Conservation (phyloP, 2,888 invertebrate species). For the Pseudanteris insignis region DNA sequence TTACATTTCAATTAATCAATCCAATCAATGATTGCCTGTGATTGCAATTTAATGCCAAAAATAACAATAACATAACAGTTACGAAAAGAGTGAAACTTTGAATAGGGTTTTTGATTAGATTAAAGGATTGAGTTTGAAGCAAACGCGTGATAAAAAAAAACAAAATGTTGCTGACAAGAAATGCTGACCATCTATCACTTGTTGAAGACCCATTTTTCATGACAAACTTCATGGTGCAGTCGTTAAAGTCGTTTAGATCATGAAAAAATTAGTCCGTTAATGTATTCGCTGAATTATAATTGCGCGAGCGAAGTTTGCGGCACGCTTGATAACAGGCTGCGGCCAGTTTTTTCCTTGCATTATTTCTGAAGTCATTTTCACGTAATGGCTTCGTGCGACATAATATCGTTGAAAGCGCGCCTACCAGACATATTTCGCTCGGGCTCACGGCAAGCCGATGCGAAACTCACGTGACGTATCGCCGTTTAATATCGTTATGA, state of each 20-base stretch:
- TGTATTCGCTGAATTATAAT: slow-evolving; percentile 17
- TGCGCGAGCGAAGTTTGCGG: slow-evolving; percentile 28
- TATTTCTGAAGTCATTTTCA: slow-evolving; percentile 45
- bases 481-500: slow-evolving; percentile 46
- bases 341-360: slow-evolving; percentile 22
- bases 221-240: not conserved
- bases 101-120: too few relatives aligned
- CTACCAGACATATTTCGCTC: slow-evolving; percentile 42
- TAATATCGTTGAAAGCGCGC: slow-evolving; percentile 46
- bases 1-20: too few relatives aligned
- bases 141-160: too few relatives aligned
- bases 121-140: too few relatives aligned
- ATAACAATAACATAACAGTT: too few relatives aligned
- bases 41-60: too few relatives aligned
- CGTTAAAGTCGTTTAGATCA: not conserved
- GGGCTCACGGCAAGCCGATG: slow-evolving; percentile 45
- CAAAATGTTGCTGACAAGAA: too few relatives aligned
- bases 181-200: too few relatives aligned
- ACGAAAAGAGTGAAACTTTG: too few relatives aligned
- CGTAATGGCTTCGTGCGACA: slow-evolving; percentile 42
- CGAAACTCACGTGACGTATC: slow-evolving; percentile 51
- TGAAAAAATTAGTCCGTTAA: slow-evolving; percentile 11
- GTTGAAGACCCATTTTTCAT: not conserved
- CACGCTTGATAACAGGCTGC: slow-evolving; percentile 20
- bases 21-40: too few relatives aligned